These are phyloP conservation scores for Lucinisca nassula DNA, from an alignment of 2,888 invertebrate species.

Conservation along the genomic window DNA sequence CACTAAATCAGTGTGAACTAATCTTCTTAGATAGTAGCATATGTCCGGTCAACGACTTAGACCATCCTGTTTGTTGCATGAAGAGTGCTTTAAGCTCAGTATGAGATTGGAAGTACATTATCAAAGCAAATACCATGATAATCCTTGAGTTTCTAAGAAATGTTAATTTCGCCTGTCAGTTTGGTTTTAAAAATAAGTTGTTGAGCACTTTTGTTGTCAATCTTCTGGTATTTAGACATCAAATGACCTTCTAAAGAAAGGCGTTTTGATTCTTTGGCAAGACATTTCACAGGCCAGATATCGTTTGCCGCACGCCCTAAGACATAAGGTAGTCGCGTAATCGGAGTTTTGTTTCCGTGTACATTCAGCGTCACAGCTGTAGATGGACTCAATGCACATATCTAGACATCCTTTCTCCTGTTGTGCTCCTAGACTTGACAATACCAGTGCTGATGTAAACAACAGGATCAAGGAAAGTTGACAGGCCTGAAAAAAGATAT, in stretches of 20 bases:
- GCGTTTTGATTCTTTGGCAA: not conserved
- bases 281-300: not conserved
- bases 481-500: not conserved
- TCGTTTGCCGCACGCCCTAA: not conserved
- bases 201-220: too few relatives aligned
- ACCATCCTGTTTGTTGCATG: too few relatives aligned
- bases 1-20: too few relatives aligned
- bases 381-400: not conserved
- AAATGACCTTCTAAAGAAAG: not conserved
- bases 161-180: too few relatives aligned
- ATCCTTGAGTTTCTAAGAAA: too few relatives aligned
- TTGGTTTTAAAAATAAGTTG: too few relatives aligned
- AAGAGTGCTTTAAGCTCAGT: too few relatives aligned
- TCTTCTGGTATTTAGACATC: too few relatives aligned
- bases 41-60: too few relatives aligned
- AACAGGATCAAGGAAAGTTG: not conserved
- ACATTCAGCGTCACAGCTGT: not conserved
- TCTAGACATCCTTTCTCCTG: not conserved
- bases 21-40: too few relatives aligned
- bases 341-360: not conserved
- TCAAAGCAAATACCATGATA: too few relatives aligned
- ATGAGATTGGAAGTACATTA: too few relatives aligned
- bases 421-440: not conserved
- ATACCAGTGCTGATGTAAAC: not conserved
- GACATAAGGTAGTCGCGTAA: not conserved